Evolutionary conservation across 2,113 vertebrate genomes (phyloP), one percentile per base, ranked within the genome.

Genomic region (Caranx melampygus): DNA sequence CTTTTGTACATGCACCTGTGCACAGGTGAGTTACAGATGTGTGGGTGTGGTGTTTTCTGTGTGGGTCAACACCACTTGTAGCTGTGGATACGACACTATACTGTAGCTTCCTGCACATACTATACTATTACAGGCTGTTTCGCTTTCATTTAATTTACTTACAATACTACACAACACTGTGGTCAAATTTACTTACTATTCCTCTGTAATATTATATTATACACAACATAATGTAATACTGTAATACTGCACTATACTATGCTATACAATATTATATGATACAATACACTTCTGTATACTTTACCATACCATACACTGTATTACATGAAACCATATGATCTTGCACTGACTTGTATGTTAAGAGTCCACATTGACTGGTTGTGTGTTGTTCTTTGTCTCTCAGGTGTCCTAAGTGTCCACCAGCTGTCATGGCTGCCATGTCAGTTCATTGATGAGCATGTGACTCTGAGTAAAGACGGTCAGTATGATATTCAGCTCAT

Each of bases 371-470:
- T 3, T 51, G 33, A 2, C 14, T 70, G 0, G 4, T 16, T 18
- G 1, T 20, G 16, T 78, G 3, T 26, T 26, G 26, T 26, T 26
- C 26, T 26, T 26, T 26, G 26, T 83, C 45, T 79, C 18, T 58
- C 60, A 87, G 91, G 82, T 54, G 76, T 91, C 31, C 70, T 54
- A 37, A 13, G 83, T 52, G 16, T 78, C 63, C 47, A 70, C 8
- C 84, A 89, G 67, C 21, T 93, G 13, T 58, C 78, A 33, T 94
- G 93, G 94, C 75, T 95, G 34, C 83, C 92, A 3, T 96, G 95
- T 84, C 62, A 74, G 21, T 94, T 95, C 87, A 83, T 55, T 8
- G 95, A 95, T 68, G 94, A 95, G 33, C 59, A 26, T 0, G 45
- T 89, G 16, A 20, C 37, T 6, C 0, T 49, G 14, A 91, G 92